Base-by-base conservation (phyloP, 2,797 vertebrate genomes). In the Orestias chungarensis region DNA sequence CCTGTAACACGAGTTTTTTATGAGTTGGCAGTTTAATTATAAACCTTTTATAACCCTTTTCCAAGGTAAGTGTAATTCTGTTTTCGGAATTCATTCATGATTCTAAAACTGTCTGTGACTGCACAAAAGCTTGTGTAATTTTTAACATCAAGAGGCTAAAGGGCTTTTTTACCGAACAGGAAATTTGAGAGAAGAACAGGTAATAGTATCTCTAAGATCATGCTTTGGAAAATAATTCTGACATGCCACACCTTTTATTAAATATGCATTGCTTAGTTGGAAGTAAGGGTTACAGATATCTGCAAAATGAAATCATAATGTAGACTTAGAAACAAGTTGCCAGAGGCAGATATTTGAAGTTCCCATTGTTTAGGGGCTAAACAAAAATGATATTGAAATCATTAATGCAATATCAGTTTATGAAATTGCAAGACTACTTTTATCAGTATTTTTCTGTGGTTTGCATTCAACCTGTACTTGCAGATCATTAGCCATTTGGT, bases 1-100 rank as follows among this genome's bases (percentile, higher is more conserved):
- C 66, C n/a, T 46, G 29, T 47, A 66, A 74, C 66, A n/a, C 20
- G 46, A 10, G 1, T 33, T 67, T 81, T n/a, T 78, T 49, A 75
- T 46, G 15, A 71, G 31, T 20, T 61, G 66, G 38, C 25, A 33
- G 29, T 55, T 74, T n/a, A 68, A 65, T n/a, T 38, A 66, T 50
- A 42, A 69, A 65, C 50, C 66, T 33, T 43, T 54, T 1, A 4
- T 14, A 18, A 47, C 65, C 18, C 6, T 43, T 68, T 69, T 44
- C 23, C 18, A 9, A 10, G 44, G 20, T 46, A 25, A 14, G 23
- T 62, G 29, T 10, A 14, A 3, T 15, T 73, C 31, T 64, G 12
- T 66, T 66, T 9, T 23, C 55, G 33, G 57, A 57, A 43, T 52
- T 69, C 25, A 7, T 78, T 62, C 33, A 54, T 10, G 42, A 18